Percentiles rank a stretch among this genome's conserved stretches.
Evolutionary conservation across 2,113 vertebrate species (phyloP).

Genomic region (Podarcis cretensis): DNA sequence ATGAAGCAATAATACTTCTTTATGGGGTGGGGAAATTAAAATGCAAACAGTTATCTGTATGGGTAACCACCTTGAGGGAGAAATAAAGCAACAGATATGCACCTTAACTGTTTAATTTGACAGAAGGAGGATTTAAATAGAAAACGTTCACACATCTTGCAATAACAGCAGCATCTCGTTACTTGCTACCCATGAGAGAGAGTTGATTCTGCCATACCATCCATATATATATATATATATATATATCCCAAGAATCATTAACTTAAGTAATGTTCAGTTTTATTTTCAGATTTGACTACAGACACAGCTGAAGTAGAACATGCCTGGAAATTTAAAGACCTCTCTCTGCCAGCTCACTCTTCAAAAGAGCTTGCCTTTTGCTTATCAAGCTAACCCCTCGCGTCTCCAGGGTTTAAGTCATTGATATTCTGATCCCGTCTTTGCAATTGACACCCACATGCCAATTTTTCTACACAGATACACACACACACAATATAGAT

Average conservation of each 20-base stretch:
- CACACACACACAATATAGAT: neutral
- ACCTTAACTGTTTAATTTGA: constrained; percentile 16
- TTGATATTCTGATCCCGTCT: constrained; percentile 64
- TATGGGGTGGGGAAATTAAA: constrained; percentile 18
- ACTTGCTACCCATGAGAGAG: constrained; percentile 25
- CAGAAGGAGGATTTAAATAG: constrained; percentile 31
- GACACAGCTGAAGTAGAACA: constrained; percentile 51
- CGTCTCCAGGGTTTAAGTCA: constrained; percentile 64
- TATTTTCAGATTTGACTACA: constrained; percentile 46
- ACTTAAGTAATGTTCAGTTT: constrained; percentile 50
- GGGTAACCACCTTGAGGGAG: constrained; percentile 30
- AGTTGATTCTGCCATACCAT: neutral
- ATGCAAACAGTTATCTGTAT: constrained; percentile 39
- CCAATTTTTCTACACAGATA: neutral
- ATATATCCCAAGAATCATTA: constrained; percentile 20
- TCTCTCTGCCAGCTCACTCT: constrained; percentile 58
- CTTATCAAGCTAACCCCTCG: constrained; percentile 63
- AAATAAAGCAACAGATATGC: neutral
- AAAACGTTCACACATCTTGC: constrained; percentile 20
- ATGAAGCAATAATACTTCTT: constrained; percentile 42
- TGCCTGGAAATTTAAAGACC: constrained; percentile 61
- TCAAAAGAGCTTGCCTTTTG: constrained; percentile 55
- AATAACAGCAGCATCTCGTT: constrained; percentile 13
- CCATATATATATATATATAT: neutral
- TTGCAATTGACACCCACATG: neutral